phyloP scores from a whole-genome alignment of 1,140 invertebrate species.

The Scaptomyza graminum region DNA sequence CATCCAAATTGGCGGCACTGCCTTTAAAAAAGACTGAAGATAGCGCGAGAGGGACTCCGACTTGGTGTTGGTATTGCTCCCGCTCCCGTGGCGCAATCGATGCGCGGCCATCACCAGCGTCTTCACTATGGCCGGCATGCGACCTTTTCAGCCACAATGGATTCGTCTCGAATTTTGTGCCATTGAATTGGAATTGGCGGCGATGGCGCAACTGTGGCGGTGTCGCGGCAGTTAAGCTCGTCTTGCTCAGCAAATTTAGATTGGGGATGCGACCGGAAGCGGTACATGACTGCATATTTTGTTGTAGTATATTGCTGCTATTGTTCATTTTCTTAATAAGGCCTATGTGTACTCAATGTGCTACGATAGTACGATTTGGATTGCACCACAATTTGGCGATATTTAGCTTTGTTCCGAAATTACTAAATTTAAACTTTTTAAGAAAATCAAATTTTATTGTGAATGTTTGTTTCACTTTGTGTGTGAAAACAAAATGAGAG shows the following conservation, averaged over 20 bases:
- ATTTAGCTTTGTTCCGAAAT: constrained; percentile 13
- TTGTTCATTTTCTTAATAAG: constrained; percentile 14
- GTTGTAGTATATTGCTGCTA: neutral
- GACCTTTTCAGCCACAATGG: constrained; percentile 7
- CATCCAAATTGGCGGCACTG: neutral
- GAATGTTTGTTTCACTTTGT: neutral
- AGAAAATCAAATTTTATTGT: neutral
- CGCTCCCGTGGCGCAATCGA: neutral
- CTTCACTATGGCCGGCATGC: neutral
- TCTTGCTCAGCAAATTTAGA: constrained; percentile 44
- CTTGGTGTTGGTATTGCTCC: neutral
- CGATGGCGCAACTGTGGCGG: constrained; percentile 44
- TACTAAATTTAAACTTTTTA: neutral
- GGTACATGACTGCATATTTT: neutral
- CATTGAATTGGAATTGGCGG: constrained; percentile 57
- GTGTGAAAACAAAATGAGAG: constrained; percentile 9
- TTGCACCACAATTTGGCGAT: constrained; percentile 11
- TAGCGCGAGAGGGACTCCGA: neutral
- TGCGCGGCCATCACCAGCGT: constrained; percentile 18
- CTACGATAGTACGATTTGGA: neutral
- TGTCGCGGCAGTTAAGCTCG: constrained; percentile 36
- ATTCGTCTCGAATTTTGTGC: constrained; percentile 44
- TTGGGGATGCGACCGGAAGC: neutral
- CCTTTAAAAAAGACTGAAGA: neutral
- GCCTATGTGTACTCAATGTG: neutral